These are phyloP conservation scores for Solenodon paradoxus DNA, from an alignment of 2,113 vertebrate species.

Conservation along the genomic window DNA sequence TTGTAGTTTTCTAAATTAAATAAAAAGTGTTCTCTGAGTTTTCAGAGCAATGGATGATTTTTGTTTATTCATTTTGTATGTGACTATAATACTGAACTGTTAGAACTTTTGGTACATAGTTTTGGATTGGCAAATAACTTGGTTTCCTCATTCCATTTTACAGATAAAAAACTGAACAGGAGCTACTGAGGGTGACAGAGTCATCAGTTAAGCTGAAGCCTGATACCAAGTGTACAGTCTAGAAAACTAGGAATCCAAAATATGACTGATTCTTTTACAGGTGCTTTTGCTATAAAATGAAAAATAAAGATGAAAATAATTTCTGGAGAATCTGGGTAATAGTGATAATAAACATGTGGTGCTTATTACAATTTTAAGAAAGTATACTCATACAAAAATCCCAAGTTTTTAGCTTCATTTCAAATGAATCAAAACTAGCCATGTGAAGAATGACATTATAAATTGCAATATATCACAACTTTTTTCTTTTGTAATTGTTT, in stretches of 20 bases:
- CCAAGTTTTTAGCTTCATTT: slow-evolving; percentile 29
- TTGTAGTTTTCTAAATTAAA: background rate
- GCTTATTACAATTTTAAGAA: background rate
- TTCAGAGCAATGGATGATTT: background rate
- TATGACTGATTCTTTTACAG: background rate
- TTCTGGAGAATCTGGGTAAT: background rate
- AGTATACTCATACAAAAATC: background rate
- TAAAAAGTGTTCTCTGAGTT: background rate
- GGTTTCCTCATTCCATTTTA: too few relatives aligned
- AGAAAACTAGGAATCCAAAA: background rate
- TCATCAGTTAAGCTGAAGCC: background rate
- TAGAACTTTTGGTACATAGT: background rate
- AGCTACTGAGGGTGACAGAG: too few relatives aligned
- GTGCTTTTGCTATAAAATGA: background rate
- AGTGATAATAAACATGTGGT: background rate
- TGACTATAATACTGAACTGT: background rate
- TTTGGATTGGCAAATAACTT: background rate
- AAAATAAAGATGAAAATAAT: background rate
- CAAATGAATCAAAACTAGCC: slow-evolving; percentile 39
- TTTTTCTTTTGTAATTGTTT: slow-evolving; percentile 46
- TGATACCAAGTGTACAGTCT: background rate
- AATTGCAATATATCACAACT: slow-evolving; percentile 9
- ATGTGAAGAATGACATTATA: background rate
- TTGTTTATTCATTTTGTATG: background rate
- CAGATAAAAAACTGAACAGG: too few relatives aligned